Evolutionary conservation across 2,888 invertebrate genomes (phyloP), one percentile per base, ranked within the genome.

Genomic region (Drosophila engyochracea): DNA sequence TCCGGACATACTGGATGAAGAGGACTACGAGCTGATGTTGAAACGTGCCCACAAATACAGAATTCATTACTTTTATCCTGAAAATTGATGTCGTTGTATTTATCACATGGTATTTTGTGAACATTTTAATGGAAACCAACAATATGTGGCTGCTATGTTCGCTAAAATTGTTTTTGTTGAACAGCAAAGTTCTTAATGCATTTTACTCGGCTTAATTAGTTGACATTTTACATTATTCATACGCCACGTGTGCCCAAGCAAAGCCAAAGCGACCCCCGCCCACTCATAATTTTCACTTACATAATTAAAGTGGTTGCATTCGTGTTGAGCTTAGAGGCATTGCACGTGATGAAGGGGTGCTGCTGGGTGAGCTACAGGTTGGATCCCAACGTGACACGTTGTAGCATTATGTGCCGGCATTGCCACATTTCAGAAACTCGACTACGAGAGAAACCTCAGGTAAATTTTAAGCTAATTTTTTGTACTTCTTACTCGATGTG

Each of bases 151-250:
- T 69, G 28, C 28, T 12, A 2, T 70, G 73, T 61, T 55, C 41
- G 19, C 55, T 61, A 53, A 57, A 80, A 74, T 60, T 64, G 49
- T 75, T 75, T 57, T 47, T 68, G 57, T 39, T 39, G 39, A 47
- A 4, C 41, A 47, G 52, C 71, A 67, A 47, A 75, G 61, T 70
- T 77, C 71, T 65, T 74, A 85, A 75, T 86, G 79, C 76, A 74
- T 68, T 86, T 76, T 78, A 52, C 78, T 74, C 53, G 62, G 70
- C 78, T 83, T 85, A 86, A 87, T 87, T 83, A 87, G 85, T 72
- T 85, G 77, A 71, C 65, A 75, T 67, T 79, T 60, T 74, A 69
- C 81, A 87, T 89, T 70, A 85, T 85, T 76, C 81, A 82, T 76
- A 78, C 68, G 82, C 85, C 90, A 81, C 63, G 74, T 89, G 76